Conservation (phyloP, 2,113 vertebrate genomes). For the Galbula dea region DNA sequence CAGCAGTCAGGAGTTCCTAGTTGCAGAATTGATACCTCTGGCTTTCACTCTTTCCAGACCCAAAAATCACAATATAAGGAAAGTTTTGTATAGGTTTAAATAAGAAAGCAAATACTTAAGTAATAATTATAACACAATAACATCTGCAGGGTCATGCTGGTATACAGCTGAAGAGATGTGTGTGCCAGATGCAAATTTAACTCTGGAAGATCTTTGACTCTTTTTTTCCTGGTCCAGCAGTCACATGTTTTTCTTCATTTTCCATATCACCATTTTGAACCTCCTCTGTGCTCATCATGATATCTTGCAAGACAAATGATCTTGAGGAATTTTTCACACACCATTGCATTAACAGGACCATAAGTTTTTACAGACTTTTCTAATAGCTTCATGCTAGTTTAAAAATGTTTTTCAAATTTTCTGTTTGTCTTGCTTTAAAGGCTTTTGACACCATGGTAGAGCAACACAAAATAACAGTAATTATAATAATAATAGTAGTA, state of each 20-base stretch:
- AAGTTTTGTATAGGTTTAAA: not conserved
- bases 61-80: not conserved
- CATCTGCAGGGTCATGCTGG: not conserved
- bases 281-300: not conserved
- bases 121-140: not conserved
- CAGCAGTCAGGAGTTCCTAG: not conserved
- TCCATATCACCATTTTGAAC: not conserved
- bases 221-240: not conserved
- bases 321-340: not conserved
- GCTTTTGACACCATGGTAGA: not conserved
- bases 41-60: not conserved
- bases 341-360: not conserved
- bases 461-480: not conserved
- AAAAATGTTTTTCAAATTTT: not conserved
- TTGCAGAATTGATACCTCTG: not conserved
- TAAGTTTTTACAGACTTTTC: constrained; percentile 21
- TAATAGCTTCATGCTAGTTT: constrained; percentile 23
- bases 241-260: not conserved
- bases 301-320: not conserved
- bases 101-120: not conserved
- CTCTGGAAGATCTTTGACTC: not conserved
- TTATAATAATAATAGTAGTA: not conserved
- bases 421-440: not conserved
- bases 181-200: not conserved
- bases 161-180: not conserved